Evolutionary conservation across 1,140 invertebrate species (phyloP).

Genomic region (Diploscapter pachys): DNA sequence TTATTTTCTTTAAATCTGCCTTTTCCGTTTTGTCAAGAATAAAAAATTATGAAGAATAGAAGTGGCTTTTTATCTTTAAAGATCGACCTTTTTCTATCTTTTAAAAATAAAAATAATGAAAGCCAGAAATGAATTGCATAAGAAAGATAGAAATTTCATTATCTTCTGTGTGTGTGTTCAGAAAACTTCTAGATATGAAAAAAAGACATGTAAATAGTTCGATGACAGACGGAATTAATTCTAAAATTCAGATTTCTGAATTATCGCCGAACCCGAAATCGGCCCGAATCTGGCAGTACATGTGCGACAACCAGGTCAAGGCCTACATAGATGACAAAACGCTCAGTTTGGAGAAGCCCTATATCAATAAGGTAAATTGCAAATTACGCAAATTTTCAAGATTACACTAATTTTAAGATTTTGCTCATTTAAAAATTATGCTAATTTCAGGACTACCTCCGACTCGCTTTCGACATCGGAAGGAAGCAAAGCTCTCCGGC

Average conservation of each 20-base stretch:
- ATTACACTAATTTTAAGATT: background rate
- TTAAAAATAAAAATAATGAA: background rate
- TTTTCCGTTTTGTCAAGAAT: background rate
- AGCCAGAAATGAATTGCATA: background rate
- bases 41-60: background rate
- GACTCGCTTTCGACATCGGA: background rate
- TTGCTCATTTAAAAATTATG: background rate
- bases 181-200: too few relatives aligned
- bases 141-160: background rate
- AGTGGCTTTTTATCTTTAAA: background rate
- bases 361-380: background rate
- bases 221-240: too few relatives aligned
- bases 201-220: too few relatives aligned
- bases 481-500: background rate
- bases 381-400: background rate
- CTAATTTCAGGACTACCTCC: background rate
- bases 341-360: too few relatives aligned
- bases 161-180: background rate
- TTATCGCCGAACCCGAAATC: slow-evolving; percentile 3
- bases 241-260: slow-evolving; percentile 1
- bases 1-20: background rate
- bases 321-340: too few relatives aligned
- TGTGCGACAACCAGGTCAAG: background rate
- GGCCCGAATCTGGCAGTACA: slow-evolving; percentile 13
- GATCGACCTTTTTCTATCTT: background rate